Evolutionary conservation across 2,113 vertebrate species (phyloP).

Genomic region (Xenopus laevis): DNA sequence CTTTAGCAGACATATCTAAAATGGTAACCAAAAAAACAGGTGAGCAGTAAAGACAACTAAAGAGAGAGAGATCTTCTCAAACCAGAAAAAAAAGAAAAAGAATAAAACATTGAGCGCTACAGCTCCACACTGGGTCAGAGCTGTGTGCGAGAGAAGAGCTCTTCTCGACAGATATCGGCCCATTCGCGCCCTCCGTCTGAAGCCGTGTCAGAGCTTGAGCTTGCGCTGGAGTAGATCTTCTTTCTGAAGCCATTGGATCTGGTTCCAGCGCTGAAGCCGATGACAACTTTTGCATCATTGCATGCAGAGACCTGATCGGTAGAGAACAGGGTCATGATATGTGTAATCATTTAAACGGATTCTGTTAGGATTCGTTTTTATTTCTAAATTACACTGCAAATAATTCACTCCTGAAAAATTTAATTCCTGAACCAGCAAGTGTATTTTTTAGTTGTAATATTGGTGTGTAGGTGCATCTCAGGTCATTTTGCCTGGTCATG

Average conservation of each 20-base stretch:
- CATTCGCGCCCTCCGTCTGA: conserved; percentile 71
- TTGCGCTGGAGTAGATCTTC: conserved; percentile 70
- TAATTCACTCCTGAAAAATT: too few relatives aligned
- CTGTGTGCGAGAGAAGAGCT: conserved; percentile 73
- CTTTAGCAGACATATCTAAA: conserved; percentile 51
- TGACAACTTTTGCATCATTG: conserved; percentile 79
- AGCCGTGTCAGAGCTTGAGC: conserved; percentile 72
- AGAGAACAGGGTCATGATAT: too few relatives aligned
- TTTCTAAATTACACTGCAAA: too few relatives aligned
- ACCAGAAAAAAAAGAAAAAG: not conserved
- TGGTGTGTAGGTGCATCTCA: too few relatives aligned
- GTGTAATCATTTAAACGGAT: too few relatives aligned
- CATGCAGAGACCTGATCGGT: conserved; percentile 83
- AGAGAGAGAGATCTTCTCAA: not conserved
- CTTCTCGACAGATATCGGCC: conserved; percentile 68
- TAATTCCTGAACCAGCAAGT: too few relatives aligned
- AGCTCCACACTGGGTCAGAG: conserved; percentile 65
- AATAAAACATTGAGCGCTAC: conserved; percentile 49
- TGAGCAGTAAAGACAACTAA: not conserved
- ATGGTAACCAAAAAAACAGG: conserved; percentile 64
- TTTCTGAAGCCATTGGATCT: conserved; percentile 62
- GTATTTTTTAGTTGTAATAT: too few relatives aligned
- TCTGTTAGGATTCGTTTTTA: too few relatives aligned
- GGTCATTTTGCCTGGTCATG: too few relatives aligned
- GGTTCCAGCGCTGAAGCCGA: conserved; percentile 64